phyloP scores from a whole-genome alignment of 2,888 invertebrate genomes.

The Morpho helenor region DNA sequence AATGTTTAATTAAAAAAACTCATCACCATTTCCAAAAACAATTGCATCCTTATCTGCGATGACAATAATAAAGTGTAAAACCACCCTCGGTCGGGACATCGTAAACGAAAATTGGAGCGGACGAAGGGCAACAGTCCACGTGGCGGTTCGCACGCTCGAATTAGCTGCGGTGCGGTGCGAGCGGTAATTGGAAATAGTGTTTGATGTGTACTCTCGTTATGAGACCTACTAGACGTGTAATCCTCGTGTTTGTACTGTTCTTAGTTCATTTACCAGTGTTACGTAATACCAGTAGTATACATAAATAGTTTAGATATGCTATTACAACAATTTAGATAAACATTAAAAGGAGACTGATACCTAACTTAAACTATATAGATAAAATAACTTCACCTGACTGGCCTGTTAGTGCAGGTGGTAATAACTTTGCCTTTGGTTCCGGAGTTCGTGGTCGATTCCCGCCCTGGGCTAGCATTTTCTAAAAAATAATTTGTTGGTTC shows the following conservation, averaged over 20 bases:
- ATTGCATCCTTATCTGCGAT: constrained; percentile 21
- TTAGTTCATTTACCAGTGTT: neutral
- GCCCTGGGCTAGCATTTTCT: no score
- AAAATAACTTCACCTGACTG: no score
- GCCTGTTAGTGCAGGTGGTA: no score
- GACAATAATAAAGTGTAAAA: constrained; percentile 25
- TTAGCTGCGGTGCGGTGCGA: constrained; percentile 40
- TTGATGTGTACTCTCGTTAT: constrained; percentile 31
- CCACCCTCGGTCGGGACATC: constrained; percentile 32
- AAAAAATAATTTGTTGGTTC: no score
- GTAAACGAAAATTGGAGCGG: constrained; percentile 63
- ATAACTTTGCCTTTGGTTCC: no score
- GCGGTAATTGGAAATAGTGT: constrained; percentile 58
- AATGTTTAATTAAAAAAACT: constrained; percentile 15
- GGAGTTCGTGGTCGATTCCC: no score
- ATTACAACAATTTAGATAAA: no score
- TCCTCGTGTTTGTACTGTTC: constrained; percentile 5
- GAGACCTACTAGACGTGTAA: constrained; percentile 7
- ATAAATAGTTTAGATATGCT: no score
- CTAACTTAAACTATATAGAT: no score
- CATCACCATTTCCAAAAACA: constrained; percentile 25
- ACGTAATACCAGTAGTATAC: neutral
- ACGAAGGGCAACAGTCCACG: constrained; percentile 39
- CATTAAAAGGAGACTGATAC: no score
- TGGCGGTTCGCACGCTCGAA: constrained; percentile 51